Base-by-base conservation (phyloP, 2,113 vertebrate species). In the Macaca nemestrina region DNA sequence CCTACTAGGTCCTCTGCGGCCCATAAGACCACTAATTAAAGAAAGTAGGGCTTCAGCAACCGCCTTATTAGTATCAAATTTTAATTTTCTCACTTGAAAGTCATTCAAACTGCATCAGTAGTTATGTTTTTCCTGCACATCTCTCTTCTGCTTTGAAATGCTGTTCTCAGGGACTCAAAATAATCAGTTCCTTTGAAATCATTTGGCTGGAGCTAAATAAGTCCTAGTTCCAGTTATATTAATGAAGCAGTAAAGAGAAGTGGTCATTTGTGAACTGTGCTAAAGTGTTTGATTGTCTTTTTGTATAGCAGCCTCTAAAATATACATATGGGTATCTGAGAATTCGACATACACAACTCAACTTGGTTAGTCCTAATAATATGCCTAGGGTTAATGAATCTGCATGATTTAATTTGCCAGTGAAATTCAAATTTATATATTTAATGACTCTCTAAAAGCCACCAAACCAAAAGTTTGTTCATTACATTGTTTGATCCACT, bases 161-260 rank as follows among this genome's bases (percentile, higher is more conserved):
- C 20, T 80, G 2, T 94, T 90, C 8, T 70, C 78, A 87, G n/a
- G 17, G 30, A 11, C 45, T 93, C 55, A 83, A 67, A 52, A 94
- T 87, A 75, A 95, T 87, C 75, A 90, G 52, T 5, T 40, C 59
- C 73, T 94, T 90, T 84, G 75, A 97, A 96, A 94, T 96, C 35
- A 88, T 89, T 90, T 84, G 68, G 10, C 55, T 90, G n/a, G 35
- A 90, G 70, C 61, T 90, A 90, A 86, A 35, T 43, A 95, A 83
- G 13, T 75, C 70, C 76, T 93, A 80, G 18, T 35, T 94, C 85
- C 88, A 97, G 32, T 93, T 80, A 81, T 48, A 76, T 84, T 93
- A 95, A 88, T 75, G 88, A 95, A 95, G 30, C 48, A 48, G 32
- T 94, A 76, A 92, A 80, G 55, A 87, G 4, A 78, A 94, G 23